Conservation (phyloP, 2,797 vertebrate genomes). For the Cyprinodon diabolis region DNA sequence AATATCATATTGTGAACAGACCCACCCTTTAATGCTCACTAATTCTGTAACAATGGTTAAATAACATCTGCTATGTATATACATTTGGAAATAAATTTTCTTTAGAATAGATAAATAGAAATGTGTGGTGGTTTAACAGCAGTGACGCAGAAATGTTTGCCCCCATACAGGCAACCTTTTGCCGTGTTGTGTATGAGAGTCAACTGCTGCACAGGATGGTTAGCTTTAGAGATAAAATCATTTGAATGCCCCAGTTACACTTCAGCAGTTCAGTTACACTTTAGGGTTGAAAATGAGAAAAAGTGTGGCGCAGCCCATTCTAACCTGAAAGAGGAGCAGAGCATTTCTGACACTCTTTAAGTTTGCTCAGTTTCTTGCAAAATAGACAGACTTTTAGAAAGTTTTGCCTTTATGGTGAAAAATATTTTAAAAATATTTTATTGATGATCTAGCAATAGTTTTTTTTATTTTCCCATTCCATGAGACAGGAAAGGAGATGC, state of each 20-base stretch:
- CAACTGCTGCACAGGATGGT: constrained; percentile 18
- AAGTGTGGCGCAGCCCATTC: constrained; percentile 18
- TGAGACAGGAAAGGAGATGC: neutral
- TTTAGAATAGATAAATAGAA: neutral
- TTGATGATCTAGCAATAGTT: constrained; percentile 6
- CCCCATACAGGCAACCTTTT: neutral
- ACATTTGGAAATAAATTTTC: constrained; percentile 13
- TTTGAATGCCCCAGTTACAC: constrained; percentile 29
- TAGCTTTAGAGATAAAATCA: constrained; percentile 25
- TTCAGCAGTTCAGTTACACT: constrained; percentile 17
- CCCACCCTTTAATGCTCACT: neutral
- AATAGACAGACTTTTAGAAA: neutral
- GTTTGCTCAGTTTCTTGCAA: neutral
- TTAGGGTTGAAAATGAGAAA: constrained; percentile 5
- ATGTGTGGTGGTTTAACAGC: constrained; percentile 8
- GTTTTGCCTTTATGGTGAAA: neutral
- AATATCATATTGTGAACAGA: no score
- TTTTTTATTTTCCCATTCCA: constrained; percentile 1
- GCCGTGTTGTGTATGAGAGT: constrained; percentile 1
- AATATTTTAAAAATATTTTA: constrained; percentile 13
- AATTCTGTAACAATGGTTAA: neutral
- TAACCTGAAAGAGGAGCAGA: constrained; percentile 10
- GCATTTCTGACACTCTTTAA: neutral
- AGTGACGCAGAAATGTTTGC: neutral
- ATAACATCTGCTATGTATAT: constrained; percentile 2